Evolutionary conservation across 53 echinoderm and acorn worm genomes (phyloP).

Genomic region (Holothuria scabra): DNA sequence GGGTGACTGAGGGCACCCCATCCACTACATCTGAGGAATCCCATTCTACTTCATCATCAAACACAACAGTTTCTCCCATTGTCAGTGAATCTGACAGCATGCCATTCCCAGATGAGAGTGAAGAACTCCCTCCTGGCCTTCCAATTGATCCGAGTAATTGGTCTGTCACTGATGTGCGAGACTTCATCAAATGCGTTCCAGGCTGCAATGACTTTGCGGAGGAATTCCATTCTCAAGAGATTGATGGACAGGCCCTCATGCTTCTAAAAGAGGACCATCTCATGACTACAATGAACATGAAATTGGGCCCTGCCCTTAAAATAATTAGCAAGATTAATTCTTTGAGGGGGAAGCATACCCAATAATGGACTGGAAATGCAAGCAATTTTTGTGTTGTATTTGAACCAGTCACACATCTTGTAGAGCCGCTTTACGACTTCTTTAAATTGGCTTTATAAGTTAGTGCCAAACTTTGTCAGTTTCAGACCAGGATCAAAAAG

Average conservation of each 20-base stretch:
- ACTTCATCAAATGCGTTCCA: conserved; percentile 88
- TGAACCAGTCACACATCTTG: too few species aligned
- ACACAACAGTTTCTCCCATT: conserved; percentile 65
- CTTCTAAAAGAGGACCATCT: conserved; percentile 95
- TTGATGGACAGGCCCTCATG: conserved; percentile 98
- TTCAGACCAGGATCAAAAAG: too few species aligned
- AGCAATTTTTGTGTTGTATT: too few species aligned
- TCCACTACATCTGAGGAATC: conserved; percentile 36
- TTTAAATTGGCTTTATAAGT: too few species aligned
- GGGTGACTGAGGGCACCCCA: conserved; percentile 6
- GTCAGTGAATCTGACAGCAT: conserved; percentile 69
- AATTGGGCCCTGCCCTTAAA: conserved; percentile 94
- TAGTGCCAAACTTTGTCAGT: too few species aligned
- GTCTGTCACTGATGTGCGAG: conserved; percentile 80
- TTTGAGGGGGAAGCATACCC: conserved; percentile 65
- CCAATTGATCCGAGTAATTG: conserved; percentile 76
- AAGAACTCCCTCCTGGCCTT: conserved; percentile 70
- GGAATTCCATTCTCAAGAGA: conserved; percentile 93
- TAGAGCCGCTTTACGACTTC: too few species aligned
- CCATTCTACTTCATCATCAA: conserved; percentile 70
- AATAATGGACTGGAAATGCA: too few species aligned
- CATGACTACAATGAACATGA: conserved; percentile 99
- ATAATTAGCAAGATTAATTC: conserved; percentile 86
- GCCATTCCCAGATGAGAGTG: conserved; percentile 73
- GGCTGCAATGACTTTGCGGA: conserved; percentile 92